Evolutionary conservation across 2,888 invertebrate species (phyloP), one percentile per base, ranked within the genome.

Genomic region (Oxytorus armatus): DNA sequence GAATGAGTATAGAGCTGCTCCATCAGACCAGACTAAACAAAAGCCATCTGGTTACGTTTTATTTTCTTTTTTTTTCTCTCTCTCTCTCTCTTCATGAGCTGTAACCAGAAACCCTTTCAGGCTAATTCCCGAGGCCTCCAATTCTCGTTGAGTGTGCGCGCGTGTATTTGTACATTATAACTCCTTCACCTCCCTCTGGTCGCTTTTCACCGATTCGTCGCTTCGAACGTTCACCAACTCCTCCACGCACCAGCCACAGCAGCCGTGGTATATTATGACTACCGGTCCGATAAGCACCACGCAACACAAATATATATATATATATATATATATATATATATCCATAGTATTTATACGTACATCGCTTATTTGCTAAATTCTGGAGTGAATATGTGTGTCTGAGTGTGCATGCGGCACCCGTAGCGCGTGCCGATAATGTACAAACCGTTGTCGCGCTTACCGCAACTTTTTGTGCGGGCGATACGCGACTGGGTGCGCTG

Each of bases 21-120:
- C 77, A 69, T 77, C 77, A 51, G 77, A 69, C 84, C 83, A 88
- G 87, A 88, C 88, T 88, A 88, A 88, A 88, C 88, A 87, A 87
- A 86, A 84, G 85, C 86, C 88, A 86, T 87, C 87, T 88, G 88
- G 85, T 85, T 84, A 83, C 77, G 72, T 68, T 84, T 42, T 63
- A 73, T 78, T 69, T 78, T 63, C 44, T 33, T 23, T 51, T 83
- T 85, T 84, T 85, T 77, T 65, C 63, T 51, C n/a, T 21, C 44
- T 55, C 14, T 21, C 10, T 23, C n/a, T 69, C 68, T 51, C 68
- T 77, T 44, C 36, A 69, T 21, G 36, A 72, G 61, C 79, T 65
- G 76, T 83, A 83, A 85, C 82, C 82, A 85, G 83, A 82, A 83
- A 82, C 75, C 82, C 81, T 83, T 82, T 79, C 81, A 77, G 74